Evolutionary conservation across 2,113 vertebrate genomes (phyloP).

Genomic region (Erpornis zantholeuca): DNA sequence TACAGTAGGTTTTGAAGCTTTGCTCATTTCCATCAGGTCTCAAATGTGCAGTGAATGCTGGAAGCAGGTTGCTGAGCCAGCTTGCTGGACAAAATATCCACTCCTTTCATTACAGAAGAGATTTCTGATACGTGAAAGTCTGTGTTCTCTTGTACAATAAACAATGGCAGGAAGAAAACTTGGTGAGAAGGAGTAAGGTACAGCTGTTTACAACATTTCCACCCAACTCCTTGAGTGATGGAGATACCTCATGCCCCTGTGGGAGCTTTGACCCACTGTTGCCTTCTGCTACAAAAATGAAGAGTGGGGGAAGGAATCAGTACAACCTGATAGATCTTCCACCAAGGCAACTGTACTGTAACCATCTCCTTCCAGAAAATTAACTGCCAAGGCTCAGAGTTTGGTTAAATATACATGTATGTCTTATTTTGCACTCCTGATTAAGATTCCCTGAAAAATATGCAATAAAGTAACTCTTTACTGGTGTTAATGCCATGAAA

Average conservation of each 20-base stretch:
- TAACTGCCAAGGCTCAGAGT: background rate
- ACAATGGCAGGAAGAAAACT: background rate
- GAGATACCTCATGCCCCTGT: fast-evolving
- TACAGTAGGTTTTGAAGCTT: background rate
- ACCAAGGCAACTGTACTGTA: background rate
- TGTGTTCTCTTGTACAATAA: background rate
- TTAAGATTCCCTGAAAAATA: background rate
- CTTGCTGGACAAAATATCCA: background rate
- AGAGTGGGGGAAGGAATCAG: background rate
- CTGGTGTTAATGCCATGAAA: background rate
- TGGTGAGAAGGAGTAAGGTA: background rate
- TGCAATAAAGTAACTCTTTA: background rate
- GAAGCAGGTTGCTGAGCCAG: background rate
- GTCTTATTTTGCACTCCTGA: background rate
- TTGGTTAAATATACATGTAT: background rate
- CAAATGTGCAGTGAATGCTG: background rate
- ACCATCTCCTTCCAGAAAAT: background rate
- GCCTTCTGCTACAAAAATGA: background rate
- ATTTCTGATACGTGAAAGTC: background rate
- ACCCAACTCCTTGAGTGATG: background rate
- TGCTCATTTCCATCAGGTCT: background rate
- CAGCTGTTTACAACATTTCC: background rate
- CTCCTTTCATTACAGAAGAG: background rate
- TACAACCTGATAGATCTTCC: background rate
- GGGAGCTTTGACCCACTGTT: background rate